phyloP scores from a whole-genome alignment of 1,140 invertebrate genomes.

The Anagrus nilaparvatae region DNA sequence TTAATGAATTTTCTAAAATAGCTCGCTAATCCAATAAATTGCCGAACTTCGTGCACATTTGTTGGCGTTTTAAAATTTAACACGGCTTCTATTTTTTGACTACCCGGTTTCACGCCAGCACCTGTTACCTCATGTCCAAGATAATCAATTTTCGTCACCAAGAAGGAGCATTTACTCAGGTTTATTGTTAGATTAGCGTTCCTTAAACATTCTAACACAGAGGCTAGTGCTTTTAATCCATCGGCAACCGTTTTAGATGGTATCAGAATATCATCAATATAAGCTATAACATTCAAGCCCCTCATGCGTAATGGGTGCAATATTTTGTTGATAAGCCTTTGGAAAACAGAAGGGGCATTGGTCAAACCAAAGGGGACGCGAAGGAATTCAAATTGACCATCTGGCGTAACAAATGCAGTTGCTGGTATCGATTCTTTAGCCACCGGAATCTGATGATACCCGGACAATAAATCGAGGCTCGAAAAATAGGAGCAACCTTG shows the following conservation, averaged over 20 bases:
- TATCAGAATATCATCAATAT: constrained; percentile 12
- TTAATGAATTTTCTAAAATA: constrained; percentile 16
- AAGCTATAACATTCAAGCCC: constrained; percentile 3
- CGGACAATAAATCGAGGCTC: constrained; percentile 15
- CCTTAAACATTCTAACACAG: background rate
- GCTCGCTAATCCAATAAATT: constrained; percentile 19
- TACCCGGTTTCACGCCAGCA: constrained; percentile 3
- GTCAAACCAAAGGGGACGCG: constrained; percentile 7
- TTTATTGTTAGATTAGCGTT: constrained; percentile 7
- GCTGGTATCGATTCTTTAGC: constrained; percentile 9
- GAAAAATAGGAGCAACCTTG: constrained; percentile 18
- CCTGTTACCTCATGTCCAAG: constrained; percentile 4
- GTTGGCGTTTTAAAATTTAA: constrained; percentile 3
- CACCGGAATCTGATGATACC: constrained; percentile 10
- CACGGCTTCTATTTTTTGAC: constrained; percentile 3
- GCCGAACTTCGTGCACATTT: constrained; percentile 11
- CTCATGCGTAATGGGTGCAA: background rate
- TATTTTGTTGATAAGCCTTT: constrained; percentile 1
- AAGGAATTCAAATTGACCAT: constrained; percentile 20
- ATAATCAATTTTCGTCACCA: constrained; percentile 3
- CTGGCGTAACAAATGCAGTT: constrained; percentile 15
- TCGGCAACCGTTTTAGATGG: background rate
- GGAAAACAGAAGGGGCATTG: constrained; percentile 7
- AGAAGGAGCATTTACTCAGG: constrained; percentile 11
- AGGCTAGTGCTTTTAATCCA: background rate